These are phyloP conservation scores for Manis pentadactyla DNA, from an alignment of 2,797 vertebrate genomes.

Conservation along the genomic window DNA sequence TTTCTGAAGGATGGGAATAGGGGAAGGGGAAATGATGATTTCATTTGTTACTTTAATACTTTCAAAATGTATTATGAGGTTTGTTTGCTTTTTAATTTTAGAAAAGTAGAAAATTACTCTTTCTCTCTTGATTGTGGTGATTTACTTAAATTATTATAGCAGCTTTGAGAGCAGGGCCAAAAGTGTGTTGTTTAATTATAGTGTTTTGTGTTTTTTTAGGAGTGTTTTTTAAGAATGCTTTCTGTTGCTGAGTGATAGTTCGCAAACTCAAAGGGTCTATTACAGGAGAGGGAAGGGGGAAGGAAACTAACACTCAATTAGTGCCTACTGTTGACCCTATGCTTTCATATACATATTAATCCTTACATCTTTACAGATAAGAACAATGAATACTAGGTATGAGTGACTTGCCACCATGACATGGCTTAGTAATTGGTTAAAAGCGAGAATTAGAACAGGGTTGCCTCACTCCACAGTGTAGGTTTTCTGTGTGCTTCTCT, in stretches of 20 bases:
- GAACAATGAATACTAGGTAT: not conserved
- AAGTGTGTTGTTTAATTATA: not conserved
- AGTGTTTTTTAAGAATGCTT: constrained; percentile 45
- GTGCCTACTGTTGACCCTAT: not conserved
- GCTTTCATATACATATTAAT: not conserved
- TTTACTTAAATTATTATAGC: not conserved
- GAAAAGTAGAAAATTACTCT: not conserved
- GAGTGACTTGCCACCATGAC: not conserved
- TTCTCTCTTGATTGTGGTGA: not conserved
- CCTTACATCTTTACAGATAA: not conserved
- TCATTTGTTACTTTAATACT: not conserved
- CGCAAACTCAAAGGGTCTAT: not conserved
- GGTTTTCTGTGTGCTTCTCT: not conserved
- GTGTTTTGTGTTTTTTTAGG: not conserved
- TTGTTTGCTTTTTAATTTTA: not conserved
- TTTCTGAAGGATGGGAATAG: not conserved
- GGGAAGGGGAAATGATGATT: not conserved
- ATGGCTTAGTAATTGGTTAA: not conserved
- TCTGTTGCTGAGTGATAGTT: not conserved
- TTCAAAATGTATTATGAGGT: not conserved
- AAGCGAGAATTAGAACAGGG: not conserved
- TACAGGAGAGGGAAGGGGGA: not conserved
- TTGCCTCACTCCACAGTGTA: not conserved
- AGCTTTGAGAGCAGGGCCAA: not conserved
- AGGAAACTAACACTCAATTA: not conserved